Evolutionary conservation across 2,797 vertebrate genomes (phyloP).

Genomic region (Paramormyrops hopkinsi): DNA sequence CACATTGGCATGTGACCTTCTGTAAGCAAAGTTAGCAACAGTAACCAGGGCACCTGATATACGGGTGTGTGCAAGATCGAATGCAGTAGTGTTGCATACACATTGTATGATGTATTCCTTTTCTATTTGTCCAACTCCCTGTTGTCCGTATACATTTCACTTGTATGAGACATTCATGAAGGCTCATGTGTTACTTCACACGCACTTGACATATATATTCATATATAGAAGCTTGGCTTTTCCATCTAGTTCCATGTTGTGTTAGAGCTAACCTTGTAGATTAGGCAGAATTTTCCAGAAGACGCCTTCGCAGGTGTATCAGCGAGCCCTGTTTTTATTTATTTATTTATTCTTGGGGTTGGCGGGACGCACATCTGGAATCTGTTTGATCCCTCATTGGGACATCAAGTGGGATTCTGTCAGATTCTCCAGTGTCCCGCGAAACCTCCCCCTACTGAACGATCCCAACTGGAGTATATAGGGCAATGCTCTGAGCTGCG

Average conservation of each 20-base stretch:
- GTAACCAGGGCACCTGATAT: conserved; percentile 12
- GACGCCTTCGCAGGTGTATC: neutral
- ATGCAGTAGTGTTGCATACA: neutral
- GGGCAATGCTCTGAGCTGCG: neutral
- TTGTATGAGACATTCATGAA: neutral
- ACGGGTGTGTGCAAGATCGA: neutral
- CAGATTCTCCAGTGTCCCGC: neutral
- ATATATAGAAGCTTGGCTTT: conserved; percentile 14
- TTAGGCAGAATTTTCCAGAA: neutral
- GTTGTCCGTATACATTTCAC: conserved; percentile 9
- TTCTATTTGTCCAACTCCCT: neutral
- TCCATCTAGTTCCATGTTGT: neutral
- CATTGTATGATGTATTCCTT: conserved; percentile 2
- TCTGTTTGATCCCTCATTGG: neutral
- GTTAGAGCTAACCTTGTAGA: neutral
- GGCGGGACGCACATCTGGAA: neutral
- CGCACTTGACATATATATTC: neutral
- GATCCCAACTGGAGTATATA: neutral
- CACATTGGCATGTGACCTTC: conserved; percentile 30
- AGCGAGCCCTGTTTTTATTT: conserved; percentile 14
- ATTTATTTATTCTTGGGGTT: conserved; percentile 27
- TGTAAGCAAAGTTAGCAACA: conserved; percentile 32
- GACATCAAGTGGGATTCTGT: neutral
- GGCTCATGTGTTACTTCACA: neutral
- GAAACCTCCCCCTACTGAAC: neutral